These are phyloP conservation scores for Linnaemya tessellans DNA, from an alignment of 2,888 invertebrate species.

Conservation along the genomic window DNA sequence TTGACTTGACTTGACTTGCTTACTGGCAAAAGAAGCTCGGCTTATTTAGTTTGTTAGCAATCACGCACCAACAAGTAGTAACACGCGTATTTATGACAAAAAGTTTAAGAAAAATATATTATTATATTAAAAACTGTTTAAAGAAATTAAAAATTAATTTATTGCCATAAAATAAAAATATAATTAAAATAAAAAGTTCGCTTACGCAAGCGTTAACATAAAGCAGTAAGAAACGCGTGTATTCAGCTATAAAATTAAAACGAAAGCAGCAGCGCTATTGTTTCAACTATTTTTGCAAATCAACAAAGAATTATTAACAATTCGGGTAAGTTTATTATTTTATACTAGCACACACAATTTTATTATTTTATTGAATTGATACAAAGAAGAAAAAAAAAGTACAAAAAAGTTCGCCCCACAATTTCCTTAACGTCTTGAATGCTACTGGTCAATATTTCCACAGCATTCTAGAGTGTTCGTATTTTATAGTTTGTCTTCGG, in stretches of 20 bases:
- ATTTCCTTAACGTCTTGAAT: not conserved
- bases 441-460: constrained; percentile 52
- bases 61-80: constrained; percentile 71
- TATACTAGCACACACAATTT: not conserved
- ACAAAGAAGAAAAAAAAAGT: no score
- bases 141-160: not conserved
- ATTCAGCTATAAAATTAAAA: not conserved
- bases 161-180: not conserved
- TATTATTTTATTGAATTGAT: not conserved
- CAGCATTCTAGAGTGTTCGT: constrained; percentile 44
- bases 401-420: no score
- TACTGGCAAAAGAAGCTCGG: constrained; percentile 68
- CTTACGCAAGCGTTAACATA: not conserved
- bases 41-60: constrained; percentile 71
- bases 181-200: constrained; percentile 12
- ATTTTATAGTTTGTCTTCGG: constrained; percentile 76
- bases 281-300: constrained; percentile 5
- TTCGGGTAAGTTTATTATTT: constrained; percentile 16
- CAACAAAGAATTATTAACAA: constrained; percentile 8
- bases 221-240: not conserved
- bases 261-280: not conserved
- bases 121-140: constrained; percentile 7
- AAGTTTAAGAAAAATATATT: constrained; percentile 11
- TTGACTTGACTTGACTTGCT: constrained; percentile 60
- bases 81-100: constrained; percentile 65